phyloP scores from a whole-genome alignment of 1,140 invertebrate genomes.

The Drosophila suzukii region DNA sequence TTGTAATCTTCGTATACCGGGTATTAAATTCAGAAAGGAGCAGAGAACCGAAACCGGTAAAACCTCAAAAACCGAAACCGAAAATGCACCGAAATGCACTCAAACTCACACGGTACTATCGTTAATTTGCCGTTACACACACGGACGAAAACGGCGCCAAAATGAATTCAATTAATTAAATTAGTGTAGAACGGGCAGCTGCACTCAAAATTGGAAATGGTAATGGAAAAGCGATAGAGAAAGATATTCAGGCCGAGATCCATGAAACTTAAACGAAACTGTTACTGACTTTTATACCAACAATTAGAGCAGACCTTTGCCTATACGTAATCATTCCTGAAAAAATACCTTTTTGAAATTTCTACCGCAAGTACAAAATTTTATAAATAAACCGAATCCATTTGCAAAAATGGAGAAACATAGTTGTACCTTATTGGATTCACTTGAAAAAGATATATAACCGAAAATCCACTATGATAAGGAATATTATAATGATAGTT shows the following conservation, averaged over 20 bases:
- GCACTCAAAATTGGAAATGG: constrained; percentile 29
- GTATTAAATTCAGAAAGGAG: constrained; percentile 5
- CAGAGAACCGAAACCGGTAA: constrained; percentile 15
- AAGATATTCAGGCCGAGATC: background rate
- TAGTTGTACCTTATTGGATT: no score
- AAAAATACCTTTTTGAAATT: no score
- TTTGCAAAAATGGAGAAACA: no score
- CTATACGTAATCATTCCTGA: no score
- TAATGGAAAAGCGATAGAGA: constrained; percentile 5
- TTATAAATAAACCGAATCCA: no score
- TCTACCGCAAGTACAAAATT: no score
- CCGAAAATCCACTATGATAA: no score
- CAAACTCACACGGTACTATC: constrained; percentile 9
- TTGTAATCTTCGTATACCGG: background rate
- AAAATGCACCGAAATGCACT: constrained; percentile 55
- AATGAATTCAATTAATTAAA: constrained; percentile 81
- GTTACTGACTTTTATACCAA: no score
- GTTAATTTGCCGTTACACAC: constrained; percentile 63
- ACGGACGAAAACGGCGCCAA: constrained; percentile 36
- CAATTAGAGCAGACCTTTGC: no score
- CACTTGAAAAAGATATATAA: no score
- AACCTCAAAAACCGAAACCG: constrained; percentile 70
- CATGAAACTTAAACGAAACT: background rate
- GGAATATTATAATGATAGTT: no score
- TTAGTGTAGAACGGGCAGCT: constrained; percentile 55